phyloP scores from a whole-genome alignment of 1,140 invertebrate genomes.

The Sarcophaga bullata region DNA sequence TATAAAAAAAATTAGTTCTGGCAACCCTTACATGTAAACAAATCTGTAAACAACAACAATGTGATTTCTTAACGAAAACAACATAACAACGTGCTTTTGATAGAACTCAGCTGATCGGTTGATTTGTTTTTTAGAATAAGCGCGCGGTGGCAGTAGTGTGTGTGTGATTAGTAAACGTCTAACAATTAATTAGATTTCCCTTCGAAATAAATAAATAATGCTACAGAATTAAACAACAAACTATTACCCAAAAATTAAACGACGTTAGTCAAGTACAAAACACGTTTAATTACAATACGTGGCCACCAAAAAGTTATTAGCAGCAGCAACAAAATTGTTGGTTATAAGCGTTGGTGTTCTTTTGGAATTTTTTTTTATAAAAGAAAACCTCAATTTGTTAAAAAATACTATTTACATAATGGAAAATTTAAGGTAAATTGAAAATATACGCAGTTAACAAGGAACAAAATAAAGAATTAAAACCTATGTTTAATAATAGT shows the following conservation, averaged over 20 bases:
- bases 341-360: not conserved
- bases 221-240: not conserved
- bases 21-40: not conserved
- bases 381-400: not conserved
- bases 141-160: not conserved
- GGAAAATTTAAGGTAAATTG: constrained; percentile 31
- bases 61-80: not conserved
- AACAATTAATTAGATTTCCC: not conserved
- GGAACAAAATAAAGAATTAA: too few species aligned
- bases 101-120: not conserved
- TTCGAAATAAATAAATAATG: not conserved
- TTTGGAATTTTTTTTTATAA: not conserved
- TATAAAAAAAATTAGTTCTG: too few species aligned
- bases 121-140: not conserved
- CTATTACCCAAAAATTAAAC: not conserved
- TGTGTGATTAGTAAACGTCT: not conserved
- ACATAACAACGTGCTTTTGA: constrained; percentile 24
- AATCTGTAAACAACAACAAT: not conserved
- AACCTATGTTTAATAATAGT: too few species aligned
- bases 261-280: not conserved
- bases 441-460: not conserved
- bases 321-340: too few species aligned
- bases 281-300: not conserved
- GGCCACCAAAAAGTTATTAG: not conserved
- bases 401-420: constrained; percentile 22